Evolutionary conservation across 1,140 invertebrate genomes (phyloP).

Genomic region (Eupristina koningsbergeri): DNA sequence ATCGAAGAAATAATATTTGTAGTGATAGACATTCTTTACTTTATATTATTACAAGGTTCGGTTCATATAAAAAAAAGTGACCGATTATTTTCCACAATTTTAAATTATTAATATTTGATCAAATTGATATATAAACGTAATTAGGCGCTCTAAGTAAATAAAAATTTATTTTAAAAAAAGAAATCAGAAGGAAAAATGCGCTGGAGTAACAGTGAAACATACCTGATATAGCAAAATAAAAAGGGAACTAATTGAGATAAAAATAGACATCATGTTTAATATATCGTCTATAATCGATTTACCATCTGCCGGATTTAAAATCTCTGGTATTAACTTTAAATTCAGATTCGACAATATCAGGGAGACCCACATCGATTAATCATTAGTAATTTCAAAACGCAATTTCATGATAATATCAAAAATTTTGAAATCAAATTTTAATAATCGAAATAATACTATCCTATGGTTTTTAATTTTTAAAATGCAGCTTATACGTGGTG

Average conservation of each 20-base stretch:
- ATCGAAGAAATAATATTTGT: too few species aligned
- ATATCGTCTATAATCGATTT: constrained; percentile 15
- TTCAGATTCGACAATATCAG: neutral
- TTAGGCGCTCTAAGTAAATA: neutral
- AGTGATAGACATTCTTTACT: too few species aligned
- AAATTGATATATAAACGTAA: too few species aligned
- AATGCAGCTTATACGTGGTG: too few species aligned
- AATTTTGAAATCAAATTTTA: too few species aligned
- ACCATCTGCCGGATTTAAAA: constrained; percentile 26
- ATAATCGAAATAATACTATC: too few species aligned
- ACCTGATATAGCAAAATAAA: constrained; percentile 16
- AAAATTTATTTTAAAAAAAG: neutral
- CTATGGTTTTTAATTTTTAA: too few species aligned
- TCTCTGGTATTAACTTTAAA: neutral
- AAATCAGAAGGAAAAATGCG: neutral
- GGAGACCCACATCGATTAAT: neutral
- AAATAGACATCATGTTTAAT: neutral
- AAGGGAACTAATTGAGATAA: constrained; percentile 27
- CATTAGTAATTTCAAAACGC: neutral
- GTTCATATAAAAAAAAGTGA: too few species aligned
- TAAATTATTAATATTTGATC: too few species aligned
- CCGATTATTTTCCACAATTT: too few species aligned
- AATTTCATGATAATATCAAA: too few species aligned
- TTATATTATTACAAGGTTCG: too few species aligned
- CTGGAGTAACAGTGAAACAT: neutral